phyloP scores from a whole-genome alignment of 2,113 vertebrate species.

The Osmerus eperlanus region DNA sequence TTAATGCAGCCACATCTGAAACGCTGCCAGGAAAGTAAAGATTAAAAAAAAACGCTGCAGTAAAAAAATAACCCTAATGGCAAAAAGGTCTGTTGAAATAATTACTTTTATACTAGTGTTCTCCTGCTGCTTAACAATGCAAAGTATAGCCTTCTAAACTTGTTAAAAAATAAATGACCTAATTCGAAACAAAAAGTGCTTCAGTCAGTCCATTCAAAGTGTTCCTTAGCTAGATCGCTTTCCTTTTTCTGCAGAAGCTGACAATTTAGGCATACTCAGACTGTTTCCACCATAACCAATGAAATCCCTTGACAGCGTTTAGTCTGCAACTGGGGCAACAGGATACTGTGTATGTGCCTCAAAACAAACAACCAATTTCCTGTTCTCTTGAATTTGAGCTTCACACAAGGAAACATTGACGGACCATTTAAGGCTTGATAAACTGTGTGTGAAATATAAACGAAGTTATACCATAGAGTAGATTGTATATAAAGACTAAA shows the following conservation, averaged over 20 bases:
- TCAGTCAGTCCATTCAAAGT: neutral
- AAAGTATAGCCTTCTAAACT: constrained; percentile 31
- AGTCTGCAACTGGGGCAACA: constrained; percentile 6
- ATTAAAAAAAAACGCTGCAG: constrained; percentile 29
- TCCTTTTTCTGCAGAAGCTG: neutral
- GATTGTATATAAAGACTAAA: no score
- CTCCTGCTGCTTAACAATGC: constrained; percentile 14
- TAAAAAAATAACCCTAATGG: constrained; percentile 29
- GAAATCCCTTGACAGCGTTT: neutral
- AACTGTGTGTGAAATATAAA: no score
- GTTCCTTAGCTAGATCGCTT: neutral
- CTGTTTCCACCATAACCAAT: neutral
- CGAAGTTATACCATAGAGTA: no score
- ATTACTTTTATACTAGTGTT: constrained; percentile 25
- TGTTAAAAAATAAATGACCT: constrained; percentile 34
- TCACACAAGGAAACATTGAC: no score
- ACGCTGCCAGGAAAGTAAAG: constrained; percentile 56
- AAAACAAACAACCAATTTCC: constrained; percentile 14
- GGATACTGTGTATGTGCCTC: constrained; percentile 1
- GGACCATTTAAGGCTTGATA: no score
- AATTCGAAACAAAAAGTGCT: constrained; percentile 17
- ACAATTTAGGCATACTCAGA: neutral
- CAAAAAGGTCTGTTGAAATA: constrained; percentile 26
- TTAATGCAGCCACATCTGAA: constrained; percentile 52
- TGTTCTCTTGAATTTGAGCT: neutral